These are phyloP conservation scores for Drosophila lacteicornis DNA, from an alignment of 1,140 invertebrate genomes.

Conservation along the genomic window DNA sequence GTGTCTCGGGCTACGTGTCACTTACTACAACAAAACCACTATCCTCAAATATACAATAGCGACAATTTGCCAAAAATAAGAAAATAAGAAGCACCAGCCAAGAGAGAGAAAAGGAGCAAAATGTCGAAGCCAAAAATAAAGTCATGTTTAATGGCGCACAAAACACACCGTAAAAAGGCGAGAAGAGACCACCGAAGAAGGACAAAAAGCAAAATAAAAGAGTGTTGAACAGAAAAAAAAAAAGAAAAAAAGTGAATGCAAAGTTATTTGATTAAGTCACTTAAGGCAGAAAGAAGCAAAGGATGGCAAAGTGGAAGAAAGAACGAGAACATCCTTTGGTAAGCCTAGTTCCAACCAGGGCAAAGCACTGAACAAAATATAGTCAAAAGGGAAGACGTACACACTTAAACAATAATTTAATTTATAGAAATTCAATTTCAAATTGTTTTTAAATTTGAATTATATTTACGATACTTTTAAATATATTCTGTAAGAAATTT, in stretches of 20 bases:
- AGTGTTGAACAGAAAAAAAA: conserved; percentile 7
- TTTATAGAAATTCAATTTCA: not conserved
- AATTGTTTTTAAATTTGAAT: too few relatives aligned
- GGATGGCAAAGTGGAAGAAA: conserved; percentile 8
- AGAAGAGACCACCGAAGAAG: conserved; percentile 19
- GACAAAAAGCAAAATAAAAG: conserved; percentile 2
- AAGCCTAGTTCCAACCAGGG: conserved; percentile 9
- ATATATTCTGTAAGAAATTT: too few relatives aligned
- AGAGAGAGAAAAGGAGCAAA: conserved; percentile 2
- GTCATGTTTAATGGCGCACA: conserved; percentile 63
- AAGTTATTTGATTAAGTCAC: conserved; percentile 83
- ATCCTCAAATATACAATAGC: conserved; percentile 38
- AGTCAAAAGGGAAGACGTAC: too few relatives aligned
- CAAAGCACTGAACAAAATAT: not conserved
- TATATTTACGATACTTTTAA: too few relatives aligned
- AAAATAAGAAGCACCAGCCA: conserved; percentile 24
- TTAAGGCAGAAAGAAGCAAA: conserved; percentile 41
- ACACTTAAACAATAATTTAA: too few relatives aligned
- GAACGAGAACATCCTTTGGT: conserved; percentile 29
- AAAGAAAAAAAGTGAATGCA: conserved; percentile 64
- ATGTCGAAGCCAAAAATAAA: conserved; percentile 50
- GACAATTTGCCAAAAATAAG: conserved; percentile 47
- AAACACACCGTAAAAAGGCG: conserved; percentile 49
- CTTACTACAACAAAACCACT: conserved; percentile 32
- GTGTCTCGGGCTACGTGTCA: conserved; percentile 40